Conservation (phyloP, 2,113 vertebrate species). For the Sylvilagus bachmani region DNA sequence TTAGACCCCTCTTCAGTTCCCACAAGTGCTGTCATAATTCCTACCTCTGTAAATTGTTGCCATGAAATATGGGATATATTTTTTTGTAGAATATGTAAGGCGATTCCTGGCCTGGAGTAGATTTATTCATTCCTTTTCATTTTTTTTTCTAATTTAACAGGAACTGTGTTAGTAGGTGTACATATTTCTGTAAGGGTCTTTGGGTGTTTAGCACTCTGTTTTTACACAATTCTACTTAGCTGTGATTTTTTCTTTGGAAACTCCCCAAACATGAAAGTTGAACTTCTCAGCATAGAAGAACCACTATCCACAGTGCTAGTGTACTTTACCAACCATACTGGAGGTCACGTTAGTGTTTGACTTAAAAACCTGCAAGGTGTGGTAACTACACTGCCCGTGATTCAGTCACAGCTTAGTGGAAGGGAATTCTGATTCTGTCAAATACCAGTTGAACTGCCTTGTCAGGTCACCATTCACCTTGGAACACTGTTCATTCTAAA, state of each 20-base stretch:
- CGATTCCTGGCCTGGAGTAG: not conserved
- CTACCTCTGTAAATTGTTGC: not conserved
- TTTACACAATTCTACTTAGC: not conserved
- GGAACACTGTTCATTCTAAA: not conserved
- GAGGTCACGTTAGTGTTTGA: no score
- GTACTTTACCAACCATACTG: no score
- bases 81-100: not conserved
- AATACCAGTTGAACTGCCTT: not conserved
- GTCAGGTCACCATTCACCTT: no score
- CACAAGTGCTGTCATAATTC: not conserved
- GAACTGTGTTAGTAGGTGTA: not conserved
- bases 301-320: accelerated
- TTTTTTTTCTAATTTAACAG: not conserved
- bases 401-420: not conserved
- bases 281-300: not conserved
- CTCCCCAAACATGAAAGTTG: not conserved
- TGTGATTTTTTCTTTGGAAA: no score
- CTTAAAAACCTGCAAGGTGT: not conserved
- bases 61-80: not conserved
- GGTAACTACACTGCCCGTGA: no score
- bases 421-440: not conserved
- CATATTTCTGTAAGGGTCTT: not conserved
- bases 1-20: not conserved
- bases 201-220: not conserved
- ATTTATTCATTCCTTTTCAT: not conserved